These are phyloP conservation scores for Scalopus aquaticus DNA, from an alignment of 2,113 vertebrate genomes.

Conservation along the genomic window DNA sequence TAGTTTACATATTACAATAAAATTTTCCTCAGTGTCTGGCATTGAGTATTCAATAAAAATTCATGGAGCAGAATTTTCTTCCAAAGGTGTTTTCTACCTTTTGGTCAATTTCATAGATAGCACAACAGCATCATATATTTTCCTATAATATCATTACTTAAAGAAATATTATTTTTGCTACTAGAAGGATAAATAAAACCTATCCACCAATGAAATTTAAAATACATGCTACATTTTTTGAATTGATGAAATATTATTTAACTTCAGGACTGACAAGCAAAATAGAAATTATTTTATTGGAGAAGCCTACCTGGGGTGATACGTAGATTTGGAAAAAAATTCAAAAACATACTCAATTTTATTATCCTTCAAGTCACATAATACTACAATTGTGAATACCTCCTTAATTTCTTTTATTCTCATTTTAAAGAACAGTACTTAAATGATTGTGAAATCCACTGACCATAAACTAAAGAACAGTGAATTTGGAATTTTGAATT, in stretches of 20 bases:
- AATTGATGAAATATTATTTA: neutral
- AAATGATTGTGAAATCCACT: slow-evolving; percentile 56
- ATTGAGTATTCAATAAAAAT: neutral
- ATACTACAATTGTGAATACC: neutral
- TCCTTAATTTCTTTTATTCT: slow-evolving; percentile 56
- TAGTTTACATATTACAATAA: neutral
- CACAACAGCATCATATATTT: neutral
- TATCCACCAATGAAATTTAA: neutral
- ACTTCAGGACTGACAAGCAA: neutral
- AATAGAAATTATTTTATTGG: neutral
- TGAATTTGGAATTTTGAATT: slow-evolving; percentile 55
- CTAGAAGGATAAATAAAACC: neutral
- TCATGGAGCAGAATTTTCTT: neutral
- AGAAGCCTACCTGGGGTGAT: neutral
- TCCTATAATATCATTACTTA: neutral
- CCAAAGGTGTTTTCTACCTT: neutral
- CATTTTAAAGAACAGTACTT: slow-evolving; percentile 64
- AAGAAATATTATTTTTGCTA: neutral
- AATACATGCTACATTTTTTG: neutral
- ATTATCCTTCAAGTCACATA: neutral
- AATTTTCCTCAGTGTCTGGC: neutral
- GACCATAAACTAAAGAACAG: slow-evolving; percentile 45
- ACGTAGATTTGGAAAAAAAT: slow-evolving; percentile 36
- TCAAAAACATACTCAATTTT: slow-evolving; percentile 34
- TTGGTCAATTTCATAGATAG: neutral